Conservation (phyloP, 1,140 invertebrate genomes). For the Conopomorpha cramerella region DNA sequence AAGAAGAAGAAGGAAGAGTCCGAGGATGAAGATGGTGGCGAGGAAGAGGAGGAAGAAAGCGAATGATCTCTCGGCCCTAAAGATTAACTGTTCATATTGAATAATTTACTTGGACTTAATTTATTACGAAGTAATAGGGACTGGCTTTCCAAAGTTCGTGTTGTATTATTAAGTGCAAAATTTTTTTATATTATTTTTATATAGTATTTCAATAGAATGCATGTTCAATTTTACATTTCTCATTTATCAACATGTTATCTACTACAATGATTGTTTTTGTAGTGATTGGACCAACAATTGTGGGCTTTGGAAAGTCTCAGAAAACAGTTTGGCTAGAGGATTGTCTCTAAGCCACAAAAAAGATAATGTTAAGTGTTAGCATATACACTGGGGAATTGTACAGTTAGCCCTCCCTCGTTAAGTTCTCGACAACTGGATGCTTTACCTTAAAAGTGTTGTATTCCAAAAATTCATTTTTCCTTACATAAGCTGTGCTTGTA, state of each 20-base stretch:
- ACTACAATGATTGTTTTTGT: constrained; percentile 22
- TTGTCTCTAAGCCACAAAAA: constrained; percentile 48
- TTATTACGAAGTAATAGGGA: constrained; percentile 58
- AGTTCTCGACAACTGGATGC: constrained; percentile 55
- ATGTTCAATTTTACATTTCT: constrained; percentile 1
- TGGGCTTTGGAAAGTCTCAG: constrained; percentile 56
- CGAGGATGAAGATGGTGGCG: constrained; percentile 50
- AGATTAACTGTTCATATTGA: constrained; percentile 58
- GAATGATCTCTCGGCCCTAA: constrained; percentile 53
- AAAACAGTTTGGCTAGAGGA: constrained; percentile 43
- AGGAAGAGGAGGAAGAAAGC: constrained; percentile 58
- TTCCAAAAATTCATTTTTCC: constrained; percentile 17
- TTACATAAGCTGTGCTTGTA: constrained; percentile 36
- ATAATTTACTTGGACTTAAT: constrained; percentile 62
- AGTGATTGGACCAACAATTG: constrained; percentile 27
- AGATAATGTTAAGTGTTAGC: constrained; percentile 59
- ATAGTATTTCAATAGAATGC: too few relatives aligned
- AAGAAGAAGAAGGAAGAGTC: constrained; percentile 63
- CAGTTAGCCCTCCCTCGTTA: constrained; percentile 60
- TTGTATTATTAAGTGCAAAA: constrained; percentile 1
- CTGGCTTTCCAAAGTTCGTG: constrained; percentile 58
- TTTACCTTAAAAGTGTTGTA: constrained; percentile 46
- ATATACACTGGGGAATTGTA: constrained; percentile 57
- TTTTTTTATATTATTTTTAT: too few relatives aligned
- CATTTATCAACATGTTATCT: constrained; percentile 12